Conservation (phyloP, 2,888 invertebrate genomes). For the Harmothoe impar region DNA sequence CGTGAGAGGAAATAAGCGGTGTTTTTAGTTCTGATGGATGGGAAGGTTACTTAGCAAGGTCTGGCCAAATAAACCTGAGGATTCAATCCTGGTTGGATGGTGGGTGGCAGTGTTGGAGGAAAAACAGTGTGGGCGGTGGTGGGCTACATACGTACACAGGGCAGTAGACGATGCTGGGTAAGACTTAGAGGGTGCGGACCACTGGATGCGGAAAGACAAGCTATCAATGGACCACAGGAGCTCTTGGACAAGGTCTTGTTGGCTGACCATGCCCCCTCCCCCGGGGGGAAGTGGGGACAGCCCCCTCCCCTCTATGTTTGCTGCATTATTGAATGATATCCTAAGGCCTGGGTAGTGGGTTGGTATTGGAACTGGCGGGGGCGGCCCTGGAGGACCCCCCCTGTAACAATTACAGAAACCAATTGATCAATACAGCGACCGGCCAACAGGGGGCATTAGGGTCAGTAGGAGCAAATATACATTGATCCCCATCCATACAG, state of each 20-base stretch:
- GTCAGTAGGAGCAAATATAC: constrained; percentile 28
- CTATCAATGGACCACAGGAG: constrained; percentile 40
- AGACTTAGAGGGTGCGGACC: not conserved
- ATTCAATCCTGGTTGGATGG: not conserved
- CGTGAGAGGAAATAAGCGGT: not conserved
- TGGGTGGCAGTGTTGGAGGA: not conserved
- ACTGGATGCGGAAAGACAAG: constrained; percentile 32
- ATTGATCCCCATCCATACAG: not conserved
- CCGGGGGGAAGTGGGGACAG: not conserved
- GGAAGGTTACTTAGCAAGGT: constrained; percentile 35
- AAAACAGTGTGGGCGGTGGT: not conserved
- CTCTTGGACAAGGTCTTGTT: constrained; percentile 1
- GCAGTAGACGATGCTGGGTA: not conserved
- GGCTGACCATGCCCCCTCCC: not conserved
- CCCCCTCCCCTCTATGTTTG: not conserved
- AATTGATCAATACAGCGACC: constrained; percentile 37
- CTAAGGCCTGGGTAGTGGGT: constrained; percentile 13
- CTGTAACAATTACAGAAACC: constrained; percentile 54
- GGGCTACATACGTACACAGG: not conserved
- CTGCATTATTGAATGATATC: constrained; percentile 34
- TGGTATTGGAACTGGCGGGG: not conserved
- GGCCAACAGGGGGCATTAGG: not conserved
- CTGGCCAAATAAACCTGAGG: constrained; percentile 11
- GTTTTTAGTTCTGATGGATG: constrained; percentile 28
- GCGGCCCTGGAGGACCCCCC: not conserved